Conservation (phyloP, 2,888 invertebrate species). For the Tetragonisca angustula region DNA sequence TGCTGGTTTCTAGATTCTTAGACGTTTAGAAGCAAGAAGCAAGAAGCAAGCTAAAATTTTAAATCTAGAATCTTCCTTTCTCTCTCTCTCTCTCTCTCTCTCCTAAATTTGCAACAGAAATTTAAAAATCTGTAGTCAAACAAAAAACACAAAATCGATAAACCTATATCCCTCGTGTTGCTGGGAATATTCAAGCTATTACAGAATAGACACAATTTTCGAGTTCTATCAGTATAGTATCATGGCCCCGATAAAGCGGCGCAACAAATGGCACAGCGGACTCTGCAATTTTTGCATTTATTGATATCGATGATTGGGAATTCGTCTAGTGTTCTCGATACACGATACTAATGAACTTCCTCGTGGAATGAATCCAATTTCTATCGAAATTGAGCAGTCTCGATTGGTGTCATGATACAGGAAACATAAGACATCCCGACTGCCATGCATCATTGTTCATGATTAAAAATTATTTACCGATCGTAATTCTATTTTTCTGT, state of each 20-base stretch:
- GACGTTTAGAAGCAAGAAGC: too few species aligned
- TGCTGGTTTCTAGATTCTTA: too few species aligned
- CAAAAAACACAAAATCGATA: neutral
- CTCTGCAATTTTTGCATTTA: conserved; percentile 6
- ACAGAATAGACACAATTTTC: neutral
- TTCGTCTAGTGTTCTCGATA: conserved; percentile 9
- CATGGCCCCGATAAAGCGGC: neutral
- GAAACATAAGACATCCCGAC: too few species aligned
- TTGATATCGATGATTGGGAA: conserved; percentile 7
- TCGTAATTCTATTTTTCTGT: neutral
- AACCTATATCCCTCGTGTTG: neutral
- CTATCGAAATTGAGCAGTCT: conserved; percentile 28
- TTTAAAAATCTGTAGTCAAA: neutral
- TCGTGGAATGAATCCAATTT: conserved; percentile 29
- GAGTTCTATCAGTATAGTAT: neutral
- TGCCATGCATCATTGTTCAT: neutral
- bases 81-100: neutral
- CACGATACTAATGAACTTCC: conserved; percentile 19
- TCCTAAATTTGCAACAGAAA: neutral
- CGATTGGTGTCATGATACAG: neutral
- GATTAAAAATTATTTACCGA: neutral
- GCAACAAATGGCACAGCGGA: neutral
- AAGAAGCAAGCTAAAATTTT: too few species aligned
- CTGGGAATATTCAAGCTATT: neutral
- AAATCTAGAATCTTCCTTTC: too few species aligned